Evolutionary conservation across 1,140 invertebrate genomes (phyloP).

Genomic region (Myzus persicae): DNA sequence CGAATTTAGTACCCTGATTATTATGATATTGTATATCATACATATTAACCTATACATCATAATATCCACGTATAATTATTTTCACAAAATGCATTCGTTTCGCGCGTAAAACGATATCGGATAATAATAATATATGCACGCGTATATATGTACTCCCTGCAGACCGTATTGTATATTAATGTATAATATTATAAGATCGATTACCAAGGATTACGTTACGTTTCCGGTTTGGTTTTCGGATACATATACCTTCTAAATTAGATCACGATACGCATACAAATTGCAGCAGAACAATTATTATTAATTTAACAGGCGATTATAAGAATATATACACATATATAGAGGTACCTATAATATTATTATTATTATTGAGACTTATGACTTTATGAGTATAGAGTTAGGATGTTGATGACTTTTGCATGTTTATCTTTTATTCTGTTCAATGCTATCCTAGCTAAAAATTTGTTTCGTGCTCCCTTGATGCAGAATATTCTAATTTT

Average conservation of each 20-base stretch:
- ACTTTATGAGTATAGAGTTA: too few relatives aligned
- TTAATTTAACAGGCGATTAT: not conserved
- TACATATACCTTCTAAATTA: not conserved
- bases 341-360: too few relatives aligned
- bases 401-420: too few relatives aligned
- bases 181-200: constrained; percentile 1
- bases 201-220: not conserved
- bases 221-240: not conserved
- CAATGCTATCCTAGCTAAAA: too few relatives aligned
- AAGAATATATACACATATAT: not conserved
- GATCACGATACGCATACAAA: not conserved
- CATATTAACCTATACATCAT: not conserved
- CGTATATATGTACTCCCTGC: not conserved
- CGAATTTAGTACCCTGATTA: not conserved
- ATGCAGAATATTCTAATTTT: too few relatives aligned
- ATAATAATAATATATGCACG: not conserved
- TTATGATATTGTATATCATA: not conserved
- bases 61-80: not conserved
- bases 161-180: not conserved
- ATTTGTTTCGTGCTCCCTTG: too few relatives aligned
- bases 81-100: not conserved
- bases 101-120: not conserved
- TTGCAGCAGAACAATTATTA: not conserved
- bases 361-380: too few relatives aligned
- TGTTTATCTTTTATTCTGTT: too few relatives aligned